phyloP scores from a whole-genome alignment of 2,888 invertebrate species.

The Julus scandinavius region DNA sequence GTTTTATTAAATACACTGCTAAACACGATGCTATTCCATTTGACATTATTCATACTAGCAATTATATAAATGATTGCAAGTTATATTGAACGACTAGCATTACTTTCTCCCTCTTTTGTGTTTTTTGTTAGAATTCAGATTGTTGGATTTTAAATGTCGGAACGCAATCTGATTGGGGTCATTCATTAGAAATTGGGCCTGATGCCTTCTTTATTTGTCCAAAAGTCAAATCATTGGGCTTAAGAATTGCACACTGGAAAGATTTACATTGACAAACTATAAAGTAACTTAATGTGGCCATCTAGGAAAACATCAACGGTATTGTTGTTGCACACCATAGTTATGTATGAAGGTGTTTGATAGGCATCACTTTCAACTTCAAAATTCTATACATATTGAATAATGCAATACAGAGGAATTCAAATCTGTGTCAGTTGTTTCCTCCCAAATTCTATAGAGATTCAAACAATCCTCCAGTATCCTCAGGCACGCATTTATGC shows the following conservation, averaged over 20 bases:
- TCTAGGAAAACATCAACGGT: neutral
- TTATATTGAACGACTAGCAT: neutral
- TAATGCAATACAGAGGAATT: neutral
- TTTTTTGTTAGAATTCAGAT: neutral
- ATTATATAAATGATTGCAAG: neutral
- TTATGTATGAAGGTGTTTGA: neutral
- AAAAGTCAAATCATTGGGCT: neutral
- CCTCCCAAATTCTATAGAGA: no score
- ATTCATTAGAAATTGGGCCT: neutral
- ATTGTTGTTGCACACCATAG: neutral
- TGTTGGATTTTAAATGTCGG: neutral
- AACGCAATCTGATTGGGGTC: slow-evolving; percentile 5
- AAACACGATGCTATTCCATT: neutral
- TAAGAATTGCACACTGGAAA: neutral
- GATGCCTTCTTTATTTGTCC: neutral
- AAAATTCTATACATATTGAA: neutral
- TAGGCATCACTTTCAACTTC: neutral
- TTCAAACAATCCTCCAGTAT: no score
- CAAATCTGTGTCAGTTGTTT: neutral
- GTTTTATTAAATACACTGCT: neutral
- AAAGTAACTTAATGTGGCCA: neutral
- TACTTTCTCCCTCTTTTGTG: neutral
- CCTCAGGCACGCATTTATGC: no score
- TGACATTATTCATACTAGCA: neutral
- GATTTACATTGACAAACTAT: neutral